These are phyloP conservation scores for Balaenoptera acutorostrata DNA, from an alignment of 2,113 vertebrate genomes.

Conservation along the genomic window DNA sequence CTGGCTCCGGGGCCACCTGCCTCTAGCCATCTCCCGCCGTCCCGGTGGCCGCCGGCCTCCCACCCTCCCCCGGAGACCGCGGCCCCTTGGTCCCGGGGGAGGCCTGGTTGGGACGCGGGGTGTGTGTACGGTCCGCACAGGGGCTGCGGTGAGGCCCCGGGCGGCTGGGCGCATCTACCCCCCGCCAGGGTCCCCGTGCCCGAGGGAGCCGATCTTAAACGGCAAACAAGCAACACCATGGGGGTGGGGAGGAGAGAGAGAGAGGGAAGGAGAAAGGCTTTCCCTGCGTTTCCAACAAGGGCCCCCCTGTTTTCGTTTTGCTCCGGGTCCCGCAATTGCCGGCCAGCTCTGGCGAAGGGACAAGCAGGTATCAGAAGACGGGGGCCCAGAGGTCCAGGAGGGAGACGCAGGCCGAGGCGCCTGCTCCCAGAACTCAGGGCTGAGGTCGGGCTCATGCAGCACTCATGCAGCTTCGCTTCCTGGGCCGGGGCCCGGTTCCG, in stretches of 20 bases:
- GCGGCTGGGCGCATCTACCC: too few species aligned
- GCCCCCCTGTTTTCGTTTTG: background rate
- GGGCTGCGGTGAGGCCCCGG: background rate
- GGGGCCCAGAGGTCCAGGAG: background rate
- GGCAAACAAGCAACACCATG: background rate
- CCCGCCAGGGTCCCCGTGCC: background rate
- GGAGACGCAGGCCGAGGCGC: background rate
- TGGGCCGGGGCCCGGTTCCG: background rate
- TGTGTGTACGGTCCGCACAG: too few species aligned
- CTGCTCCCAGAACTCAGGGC: background rate
- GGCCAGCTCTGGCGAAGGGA: too few species aligned
- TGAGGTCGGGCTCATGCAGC: background rate
- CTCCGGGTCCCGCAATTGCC: too few species aligned
- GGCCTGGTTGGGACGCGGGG: too few species aligned
- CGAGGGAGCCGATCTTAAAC: background rate
- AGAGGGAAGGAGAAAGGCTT: accelerated
- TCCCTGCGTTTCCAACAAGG: background rate
- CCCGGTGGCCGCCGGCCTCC: background rate
- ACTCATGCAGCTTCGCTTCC: background rate
- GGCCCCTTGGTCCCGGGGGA: background rate
- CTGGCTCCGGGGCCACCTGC: background rate
- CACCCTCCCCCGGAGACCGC: background rate
- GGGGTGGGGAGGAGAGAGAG: background rate
- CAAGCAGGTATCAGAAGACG: background rate
- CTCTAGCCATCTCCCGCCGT: background rate